phyloP scores from a whole-genome alignment of 1,140 invertebrate genomes.

The Calliphora vicina region DNA sequence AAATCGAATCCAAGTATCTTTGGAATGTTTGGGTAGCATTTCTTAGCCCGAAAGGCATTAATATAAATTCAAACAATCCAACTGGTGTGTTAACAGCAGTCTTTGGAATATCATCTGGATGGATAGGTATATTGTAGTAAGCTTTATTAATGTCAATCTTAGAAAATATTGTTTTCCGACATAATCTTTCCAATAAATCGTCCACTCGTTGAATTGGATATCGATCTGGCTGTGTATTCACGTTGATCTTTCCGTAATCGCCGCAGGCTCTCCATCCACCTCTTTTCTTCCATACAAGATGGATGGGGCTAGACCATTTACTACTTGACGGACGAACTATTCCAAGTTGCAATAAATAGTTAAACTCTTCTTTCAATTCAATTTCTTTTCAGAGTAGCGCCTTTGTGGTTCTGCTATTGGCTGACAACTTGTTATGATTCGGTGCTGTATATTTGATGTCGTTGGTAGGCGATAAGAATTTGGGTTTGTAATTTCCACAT shows the following conservation, averaged over 20 bases:
- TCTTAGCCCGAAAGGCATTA: slow-evolving; percentile 59
- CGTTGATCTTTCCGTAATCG: slow-evolving; percentile 64
- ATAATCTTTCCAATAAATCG: too few species aligned
- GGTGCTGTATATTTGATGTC: slow-evolving; percentile 34
- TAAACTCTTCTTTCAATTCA: slow-evolving; percentile 45
- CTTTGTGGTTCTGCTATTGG: slow-evolving; percentile 49
- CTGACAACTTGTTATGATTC: slow-evolving; percentile 52
- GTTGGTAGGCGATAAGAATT: not conserved
- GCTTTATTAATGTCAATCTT: slow-evolving; percentile 64
- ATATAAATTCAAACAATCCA: slow-evolving; percentile 59
- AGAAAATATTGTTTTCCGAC: slow-evolving; percentile 56
- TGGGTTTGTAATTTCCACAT: not conserved
- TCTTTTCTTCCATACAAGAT: slow-evolving; percentile 59
- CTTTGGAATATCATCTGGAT: slow-evolving; percentile 51
- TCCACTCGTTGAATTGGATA: not conserved
- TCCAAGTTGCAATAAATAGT: slow-evolving; percentile 39
- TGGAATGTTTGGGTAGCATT: slow-evolving; percentile 64
- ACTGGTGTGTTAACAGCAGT: slow-evolving; percentile 59
- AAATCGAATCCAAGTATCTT: slow-evolving; percentile 63
- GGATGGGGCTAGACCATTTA: slow-evolving; percentile 63
- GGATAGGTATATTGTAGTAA: slow-evolving; percentile 64
- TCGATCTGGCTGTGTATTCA: not conserved
- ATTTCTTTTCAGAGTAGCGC: slow-evolving; percentile 53
- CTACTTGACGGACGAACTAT: slow-evolving; percentile 55
- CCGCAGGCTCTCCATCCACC: slow-evolving; percentile 56